Percentiles rank a stretch among this genome's conserved stretches.
Evolutionary conservation across 2,888 invertebrate genomes (phyloP).

Genomic region (Automeris io): DNA sequence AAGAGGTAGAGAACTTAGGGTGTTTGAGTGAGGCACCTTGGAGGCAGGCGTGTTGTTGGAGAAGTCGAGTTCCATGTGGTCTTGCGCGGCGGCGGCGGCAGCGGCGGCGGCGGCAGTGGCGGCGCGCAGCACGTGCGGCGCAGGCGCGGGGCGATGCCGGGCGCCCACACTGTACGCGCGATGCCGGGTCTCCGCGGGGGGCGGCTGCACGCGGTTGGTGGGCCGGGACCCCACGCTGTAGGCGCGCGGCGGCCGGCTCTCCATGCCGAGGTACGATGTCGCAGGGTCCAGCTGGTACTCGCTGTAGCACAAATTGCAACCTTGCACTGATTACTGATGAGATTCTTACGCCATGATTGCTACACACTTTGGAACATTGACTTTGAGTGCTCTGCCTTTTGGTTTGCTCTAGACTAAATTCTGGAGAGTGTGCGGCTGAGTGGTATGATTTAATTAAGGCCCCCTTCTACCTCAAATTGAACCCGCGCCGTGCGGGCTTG

Average conservation of each 20-base stretch:
- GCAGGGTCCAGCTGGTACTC: slow-evolving; percentile 91
- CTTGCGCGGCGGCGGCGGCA: slow-evolving; percentile 80
- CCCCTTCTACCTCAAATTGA: no score
- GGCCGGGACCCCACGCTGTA: slow-evolving; percentile 69
- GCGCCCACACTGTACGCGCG: slow-evolving; percentile 87
- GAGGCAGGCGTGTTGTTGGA: slow-evolving; percentile 43
- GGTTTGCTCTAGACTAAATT: no score
- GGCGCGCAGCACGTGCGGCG: no score
- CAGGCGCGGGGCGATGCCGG: slow-evolving; percentile 24
- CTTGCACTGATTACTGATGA: no score
- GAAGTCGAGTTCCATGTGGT: slow-evolving; percentile 87
- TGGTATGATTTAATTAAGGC: no score
- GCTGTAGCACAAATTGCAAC: slow-evolving; percentile 35
- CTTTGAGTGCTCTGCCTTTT: no score
- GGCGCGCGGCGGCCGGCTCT: slow-evolving; percentile 69
- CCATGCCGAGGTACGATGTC: slow-evolving; percentile 82
- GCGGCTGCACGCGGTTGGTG: slow-evolving; percentile 44
- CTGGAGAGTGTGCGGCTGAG: no score
- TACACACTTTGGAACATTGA: no score
- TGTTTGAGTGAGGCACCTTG: slow-evolving; percentile 36
- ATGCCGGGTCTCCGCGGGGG: slow-evolving; percentile 82
- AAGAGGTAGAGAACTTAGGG: no score
- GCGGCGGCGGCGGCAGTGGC: no score
- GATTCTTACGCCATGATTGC: no score
- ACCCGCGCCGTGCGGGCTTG: no score